phyloP scores from a whole-genome alignment of 2,113 vertebrate genomes.

The Brachypteracias leptosomus region DNA sequence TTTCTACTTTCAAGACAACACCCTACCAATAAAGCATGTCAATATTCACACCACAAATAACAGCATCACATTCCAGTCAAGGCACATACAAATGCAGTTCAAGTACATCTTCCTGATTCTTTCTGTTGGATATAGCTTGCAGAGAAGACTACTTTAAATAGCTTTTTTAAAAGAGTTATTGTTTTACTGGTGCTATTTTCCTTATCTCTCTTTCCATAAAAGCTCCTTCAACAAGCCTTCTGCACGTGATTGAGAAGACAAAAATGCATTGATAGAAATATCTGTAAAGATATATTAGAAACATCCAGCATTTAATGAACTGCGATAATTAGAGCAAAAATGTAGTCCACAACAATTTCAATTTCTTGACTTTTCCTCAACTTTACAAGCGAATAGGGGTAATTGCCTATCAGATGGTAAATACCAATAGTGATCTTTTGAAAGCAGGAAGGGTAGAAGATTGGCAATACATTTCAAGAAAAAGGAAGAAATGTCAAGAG shows the following conservation, averaged over 20 bases:
- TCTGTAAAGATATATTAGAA: neutral
- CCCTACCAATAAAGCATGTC: neutral
- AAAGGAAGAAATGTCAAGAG: neutral
- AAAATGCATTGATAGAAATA: neutral
- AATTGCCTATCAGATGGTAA: neutral
- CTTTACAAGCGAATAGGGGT: neutral
- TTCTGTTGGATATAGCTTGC: neutral
- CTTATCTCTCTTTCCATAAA: neutral
- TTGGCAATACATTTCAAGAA: neutral
- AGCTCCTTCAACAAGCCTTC: neutral
- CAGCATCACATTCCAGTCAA: neutral
- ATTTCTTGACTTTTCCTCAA: neutral
- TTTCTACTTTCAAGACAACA: neutral
- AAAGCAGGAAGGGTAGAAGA: neutral
- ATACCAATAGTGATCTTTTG: neutral
- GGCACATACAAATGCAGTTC: neutral
- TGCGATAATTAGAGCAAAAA: neutral
- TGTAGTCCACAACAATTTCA: fast-evolving
- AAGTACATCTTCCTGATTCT: neutral
- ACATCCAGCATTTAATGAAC: neutral
- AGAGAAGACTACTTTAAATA: neutral
- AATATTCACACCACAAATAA: neutral
- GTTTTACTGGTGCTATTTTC: neutral
- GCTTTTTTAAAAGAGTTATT: neutral
- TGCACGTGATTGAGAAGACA: fast-evolving